These are phyloP conservation scores for Tetramorium parvispinum DNA, from an alignment of 1,140 invertebrate genomes.

Conservation along the genomic window DNA sequence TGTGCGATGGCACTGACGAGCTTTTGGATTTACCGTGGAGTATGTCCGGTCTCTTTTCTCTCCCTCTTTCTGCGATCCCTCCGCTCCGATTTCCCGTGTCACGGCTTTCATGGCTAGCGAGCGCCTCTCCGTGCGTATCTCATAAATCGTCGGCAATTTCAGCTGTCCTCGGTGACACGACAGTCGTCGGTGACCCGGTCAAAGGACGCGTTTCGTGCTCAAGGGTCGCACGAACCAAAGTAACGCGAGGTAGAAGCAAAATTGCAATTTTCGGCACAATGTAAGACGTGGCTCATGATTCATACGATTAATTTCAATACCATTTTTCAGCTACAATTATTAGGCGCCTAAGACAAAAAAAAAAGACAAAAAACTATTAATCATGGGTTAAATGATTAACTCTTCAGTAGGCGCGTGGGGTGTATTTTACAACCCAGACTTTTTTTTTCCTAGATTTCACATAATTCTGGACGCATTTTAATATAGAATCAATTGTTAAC, in stretches of 20 bases:
- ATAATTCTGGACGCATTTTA: too few species aligned
- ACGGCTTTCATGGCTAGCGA: conserved; percentile 12
- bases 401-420: too few species aligned
- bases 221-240: neutral
- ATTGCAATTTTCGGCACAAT: neutral
- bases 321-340: too few species aligned
- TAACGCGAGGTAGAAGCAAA: neutral
- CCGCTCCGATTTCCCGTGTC: conserved; percentile 52
- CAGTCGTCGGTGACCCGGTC: neutral
- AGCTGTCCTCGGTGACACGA: conserved; percentile 57
- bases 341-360: too few species aligned
- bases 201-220: neutral
- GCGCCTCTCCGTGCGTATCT: neutral
- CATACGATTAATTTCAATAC: too few species aligned
- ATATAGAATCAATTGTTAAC: too few species aligned
- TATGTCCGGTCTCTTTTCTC: conserved; percentile 13
- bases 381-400: too few species aligned
- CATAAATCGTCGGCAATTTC: conserved; percentile 63
- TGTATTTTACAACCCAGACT: too few species aligned
- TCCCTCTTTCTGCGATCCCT: neutral
- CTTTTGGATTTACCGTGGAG: conserved; percentile 40
- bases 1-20: conserved; percentile 15
- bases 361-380: too few species aligned
- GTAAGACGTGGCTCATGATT: neutral
- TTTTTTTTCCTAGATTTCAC: too few species aligned